Evolutionary conservation across 64 coral and sea anemone species (phyloP).

Genomic region (Trachythela sp.): DNA sequence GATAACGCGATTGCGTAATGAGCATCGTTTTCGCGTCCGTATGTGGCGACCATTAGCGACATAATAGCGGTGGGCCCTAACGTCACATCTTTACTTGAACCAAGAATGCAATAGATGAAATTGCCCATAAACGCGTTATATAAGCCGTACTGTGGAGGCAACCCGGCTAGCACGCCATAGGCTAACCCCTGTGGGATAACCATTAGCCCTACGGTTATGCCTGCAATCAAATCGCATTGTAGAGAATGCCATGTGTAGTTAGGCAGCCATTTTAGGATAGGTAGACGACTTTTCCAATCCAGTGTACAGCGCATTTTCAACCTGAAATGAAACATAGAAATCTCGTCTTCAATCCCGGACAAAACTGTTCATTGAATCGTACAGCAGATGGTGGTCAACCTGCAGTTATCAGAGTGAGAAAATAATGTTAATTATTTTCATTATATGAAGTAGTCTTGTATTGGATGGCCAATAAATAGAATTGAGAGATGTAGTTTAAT

Average conservation of each 20-base stretch:
- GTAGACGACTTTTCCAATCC: slow-evolving; percentile 1
- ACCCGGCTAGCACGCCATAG: slow-evolving; percentile 48
- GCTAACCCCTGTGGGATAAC: slow-evolving; percentile 86
- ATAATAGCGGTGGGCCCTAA: slow-evolving; percentile 94
- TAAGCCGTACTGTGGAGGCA: slow-evolving; percentile 14
- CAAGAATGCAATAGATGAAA: slow-evolving; percentile 63
- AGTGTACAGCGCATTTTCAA: neutral
- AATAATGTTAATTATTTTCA: too few species aligned
- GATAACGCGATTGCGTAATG: slow-evolving; percentile 57
- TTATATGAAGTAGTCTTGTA: too few species aligned
- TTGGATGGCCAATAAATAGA: too few species aligned
- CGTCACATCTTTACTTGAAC: slow-evolving; percentile 80
- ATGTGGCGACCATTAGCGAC: slow-evolving; percentile 83
- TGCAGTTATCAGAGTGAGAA: too few species aligned
- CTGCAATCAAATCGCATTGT: slow-evolving; percentile 82
- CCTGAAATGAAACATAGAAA: neutral
- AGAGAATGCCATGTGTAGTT: slow-evolving; percentile 54
- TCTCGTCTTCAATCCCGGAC: neutral
- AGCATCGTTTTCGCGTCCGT: slow-evolving; percentile 18
- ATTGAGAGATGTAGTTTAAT: too few species aligned
- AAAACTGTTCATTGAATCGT: too few species aligned
- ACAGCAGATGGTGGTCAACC: too few species aligned
- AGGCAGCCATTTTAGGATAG: slow-evolving; percentile 79
- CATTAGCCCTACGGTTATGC: slow-evolving; percentile 84
- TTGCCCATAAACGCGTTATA: slow-evolving; percentile 72